Base-by-base conservation (phyloP, 2,888 invertebrate species). In the Melanchra persicariae region DNA sequence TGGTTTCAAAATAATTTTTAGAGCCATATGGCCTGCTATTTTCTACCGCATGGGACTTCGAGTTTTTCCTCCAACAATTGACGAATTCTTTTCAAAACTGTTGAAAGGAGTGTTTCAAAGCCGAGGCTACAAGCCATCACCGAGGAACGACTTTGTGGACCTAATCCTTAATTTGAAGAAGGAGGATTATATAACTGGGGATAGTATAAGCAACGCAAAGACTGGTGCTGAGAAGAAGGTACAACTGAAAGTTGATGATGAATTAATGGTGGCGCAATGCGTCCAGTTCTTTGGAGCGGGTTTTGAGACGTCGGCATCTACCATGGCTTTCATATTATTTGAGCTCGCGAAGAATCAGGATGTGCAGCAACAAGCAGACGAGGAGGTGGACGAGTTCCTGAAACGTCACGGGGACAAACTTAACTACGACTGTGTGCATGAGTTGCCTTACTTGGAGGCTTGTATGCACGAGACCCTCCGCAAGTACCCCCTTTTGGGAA, bases 211-310 rank as follows among this genome's bases (percentile, higher is more conserved):
- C 0, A 90, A 89, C 34, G 55, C 79, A 4, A 86, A 87, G 34
- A 82, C 76, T 15, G 86, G 83, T 0, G 84, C 71, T 1, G 77
- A 77, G 0, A 85, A 88, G 9, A 89, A 83, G 26, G 64, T 87
- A 24, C 58, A 74, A 0, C 52, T 92, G 1, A 85, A 90, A 7
- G 82, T 96, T 1, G 90, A 91, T 1, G 84, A 95, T 22, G 90
- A 95, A 1, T 87, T 96, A 54, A 77, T 97, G 24, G 92, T 94
- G 0, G 94, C 96, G 0, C 96, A 97, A 64, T 94, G 96, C 1
- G 90, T 96, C 10, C 81, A 95, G 0, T 96, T 97, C 58, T 94
- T 93, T 30, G 89, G 74, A 1, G 93, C 92, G 17, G 93, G 94
- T 3, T 93, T 86, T 37, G 93, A 94, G 40, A 92, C 93, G 0